A percentile compares a stretch with the other conserved stretches of the same genome.
These are phyloP conservation scores for Drosophila miranda DNA, from an alignment of 1,140 invertebrate genomes.

Conservation along the genomic window DNA sequence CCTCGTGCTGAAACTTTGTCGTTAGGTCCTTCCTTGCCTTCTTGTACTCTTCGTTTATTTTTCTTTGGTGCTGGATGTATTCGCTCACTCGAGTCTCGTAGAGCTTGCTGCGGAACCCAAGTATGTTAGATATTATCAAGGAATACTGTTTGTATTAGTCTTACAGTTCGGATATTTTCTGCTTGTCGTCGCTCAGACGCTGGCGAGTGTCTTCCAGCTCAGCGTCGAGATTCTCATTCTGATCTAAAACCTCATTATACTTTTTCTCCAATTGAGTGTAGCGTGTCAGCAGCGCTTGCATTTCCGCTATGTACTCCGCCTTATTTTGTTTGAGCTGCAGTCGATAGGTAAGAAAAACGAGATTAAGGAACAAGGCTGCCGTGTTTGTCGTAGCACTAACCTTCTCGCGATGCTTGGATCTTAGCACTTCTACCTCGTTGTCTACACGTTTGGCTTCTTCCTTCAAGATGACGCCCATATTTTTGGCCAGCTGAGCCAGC, in stretches of 20 bases:
- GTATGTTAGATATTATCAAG: no score
- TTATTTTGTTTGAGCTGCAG: slow-evolving; percentile 29
- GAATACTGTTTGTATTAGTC: neutral
- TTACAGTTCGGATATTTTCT: slow-evolving; percentile 23
- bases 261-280: slow-evolving; percentile 58
- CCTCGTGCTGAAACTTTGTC: slow-evolving; percentile 46
- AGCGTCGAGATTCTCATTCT: slow-evolving; percentile 47
- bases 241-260: slow-evolving; percentile 42
- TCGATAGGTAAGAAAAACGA: neutral
- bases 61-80: slow-evolving; percentile 44
- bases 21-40: slow-evolving; percentile 56
- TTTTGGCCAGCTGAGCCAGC: slow-evolving; percentile 50
- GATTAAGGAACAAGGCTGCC: no score
- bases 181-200: slow-evolving; percentile 23
- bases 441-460: slow-evolving; percentile 86
- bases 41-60: slow-evolving; percentile 56
- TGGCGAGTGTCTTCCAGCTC: slow-evolving; percentile 49
- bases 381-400: slow-evolving; percentile 3
- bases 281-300: slow-evolving; percentile 40
- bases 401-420: slow-evolving; percentile 84
- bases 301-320: slow-evolving; percentile 20
- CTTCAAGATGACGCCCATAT: slow-evolving; percentile 83
- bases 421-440: slow-evolving; percentile 84
- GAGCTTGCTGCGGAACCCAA: slow-evolving; percentile 35
- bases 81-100: slow-evolving; percentile 46